Evolutionary conservation across 2,113 vertebrate genomes (phyloP).

Genomic region (Colius striatus): DNA sequence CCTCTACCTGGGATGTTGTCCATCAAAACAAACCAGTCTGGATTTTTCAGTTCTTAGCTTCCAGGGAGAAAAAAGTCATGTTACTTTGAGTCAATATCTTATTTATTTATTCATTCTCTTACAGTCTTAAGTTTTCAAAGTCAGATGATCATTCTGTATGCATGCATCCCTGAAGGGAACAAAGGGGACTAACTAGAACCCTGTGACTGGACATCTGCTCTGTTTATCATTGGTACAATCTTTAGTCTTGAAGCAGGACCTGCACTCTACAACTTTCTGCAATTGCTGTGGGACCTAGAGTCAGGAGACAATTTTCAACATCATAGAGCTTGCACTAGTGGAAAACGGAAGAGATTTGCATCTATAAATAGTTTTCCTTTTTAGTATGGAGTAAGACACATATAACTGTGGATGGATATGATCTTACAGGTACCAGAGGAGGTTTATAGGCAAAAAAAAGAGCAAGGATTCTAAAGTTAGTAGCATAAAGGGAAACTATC

Average conservation of each 20-base stretch:
- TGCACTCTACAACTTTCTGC: not conserved
- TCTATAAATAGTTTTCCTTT: constrained; percentile 3
- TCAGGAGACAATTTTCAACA: not conserved
- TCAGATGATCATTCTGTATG: not conserved
- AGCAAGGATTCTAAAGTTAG: not conserved
- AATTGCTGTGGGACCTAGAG: not conserved
- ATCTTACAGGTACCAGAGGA: not conserved
- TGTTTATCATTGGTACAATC: not conserved
- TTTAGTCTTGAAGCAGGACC: not conserved
- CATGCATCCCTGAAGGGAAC: not conserved
- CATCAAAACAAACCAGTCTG: not conserved
- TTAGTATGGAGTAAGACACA: not conserved
- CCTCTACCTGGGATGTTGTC: not conserved
- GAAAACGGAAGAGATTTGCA: not conserved
- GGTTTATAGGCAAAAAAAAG: constrained; percentile 4
- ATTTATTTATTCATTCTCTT: not conserved
- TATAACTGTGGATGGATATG: not conserved
- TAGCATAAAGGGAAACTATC: not conserved
- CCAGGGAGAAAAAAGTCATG: not conserved
- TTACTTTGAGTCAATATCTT: not conserved
- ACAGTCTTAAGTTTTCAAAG: not conserved
- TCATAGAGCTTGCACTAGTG: not conserved
- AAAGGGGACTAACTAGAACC: not conserved
- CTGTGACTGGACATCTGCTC: not conserved
- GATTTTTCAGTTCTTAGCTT: not conserved